These are phyloP conservation scores for Cantharis lateralis DNA, from an alignment of 2,888 invertebrate genomes.

Conservation along the genomic window DNA sequence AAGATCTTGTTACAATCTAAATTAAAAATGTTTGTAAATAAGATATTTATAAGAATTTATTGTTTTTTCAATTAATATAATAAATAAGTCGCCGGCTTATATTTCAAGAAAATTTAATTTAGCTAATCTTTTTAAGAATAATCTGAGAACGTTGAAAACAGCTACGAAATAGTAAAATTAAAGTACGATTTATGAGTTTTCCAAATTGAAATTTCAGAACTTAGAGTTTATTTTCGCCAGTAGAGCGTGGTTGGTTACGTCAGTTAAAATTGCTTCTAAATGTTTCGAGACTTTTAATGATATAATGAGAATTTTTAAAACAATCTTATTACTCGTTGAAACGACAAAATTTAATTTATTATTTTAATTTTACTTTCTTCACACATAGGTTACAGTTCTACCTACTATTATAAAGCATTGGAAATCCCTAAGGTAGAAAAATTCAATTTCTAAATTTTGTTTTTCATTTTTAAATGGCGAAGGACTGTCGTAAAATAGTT, in stretches of 20 bases:
- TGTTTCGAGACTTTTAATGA: slow-evolving; percentile 14
- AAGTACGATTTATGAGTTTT: slow-evolving; percentile 46
- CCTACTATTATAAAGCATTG: background rate
- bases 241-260: slow-evolving; percentile 41
- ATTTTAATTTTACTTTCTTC: background rate
- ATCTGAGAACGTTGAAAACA: slow-evolving; percentile 34
- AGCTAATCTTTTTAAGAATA: slow-evolving; percentile 43
- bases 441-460: background rate
- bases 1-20: background rate
- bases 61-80: slow-evolving; percentile 20
- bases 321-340: slow-evolving; percentile 25
- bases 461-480: background rate
- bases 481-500: background rate
- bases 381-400: background rate
- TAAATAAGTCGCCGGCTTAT: slow-evolving; percentile 35
- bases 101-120: slow-evolving; percentile 43
- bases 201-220: slow-evolving; percentile 47
- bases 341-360: background rate
- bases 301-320: slow-evolving; percentile 16
- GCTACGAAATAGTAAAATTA: slow-evolving; percentile 45
- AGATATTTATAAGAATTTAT: slow-evolving; percentile 27
- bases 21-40: background rate
- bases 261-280: slow-evolving; percentile 33
- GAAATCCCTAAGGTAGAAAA: background rate
- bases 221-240: slow-evolving; percentile 41